phyloP scores from a whole-genome alignment of 2,113 vertebrate species.

The Odocoileus virginianus region DNA sequence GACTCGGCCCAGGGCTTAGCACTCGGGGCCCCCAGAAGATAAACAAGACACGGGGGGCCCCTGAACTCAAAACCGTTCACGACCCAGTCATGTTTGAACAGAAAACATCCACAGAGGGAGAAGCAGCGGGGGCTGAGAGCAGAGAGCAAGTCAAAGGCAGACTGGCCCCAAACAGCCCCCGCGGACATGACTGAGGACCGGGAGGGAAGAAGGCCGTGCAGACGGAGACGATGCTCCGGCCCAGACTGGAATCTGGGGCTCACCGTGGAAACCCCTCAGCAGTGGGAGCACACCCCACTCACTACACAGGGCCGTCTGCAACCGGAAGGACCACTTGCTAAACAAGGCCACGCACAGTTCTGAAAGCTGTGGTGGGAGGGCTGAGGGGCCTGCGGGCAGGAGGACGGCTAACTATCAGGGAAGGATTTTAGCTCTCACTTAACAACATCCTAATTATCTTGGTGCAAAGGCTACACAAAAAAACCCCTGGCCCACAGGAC shows the following conservation, averaged over 20 bases:
- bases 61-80: background rate
- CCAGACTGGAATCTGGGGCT: background rate
- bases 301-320: background rate
- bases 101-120: rapidly evolving
- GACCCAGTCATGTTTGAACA: rapidly evolving
- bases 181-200: rapidly evolving
- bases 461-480: background rate
- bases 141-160: too few species aligned
- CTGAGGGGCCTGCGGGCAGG: rapidly evolving
- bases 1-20: rapidly evolving
- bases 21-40: background rate
- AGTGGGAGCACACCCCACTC: background rate
- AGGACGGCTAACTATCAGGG: too few species aligned
- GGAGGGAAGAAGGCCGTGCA: rapidly evolving
- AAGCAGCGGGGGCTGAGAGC: background rate
- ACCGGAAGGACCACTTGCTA: rapidly evolving
- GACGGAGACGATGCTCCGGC: background rate
- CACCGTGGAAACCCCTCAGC: background rate
- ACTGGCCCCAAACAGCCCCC: rapidly evolving
- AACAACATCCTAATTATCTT: background rate
- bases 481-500: background rate
- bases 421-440: background rate
- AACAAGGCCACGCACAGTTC: too few species aligned
- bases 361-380: too few species aligned
- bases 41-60: rapidly evolving